These are phyloP conservation scores for Trogon melanurus DNA, from an alignment of 2,113 vertebrate genomes.

Conservation along the genomic window DNA sequence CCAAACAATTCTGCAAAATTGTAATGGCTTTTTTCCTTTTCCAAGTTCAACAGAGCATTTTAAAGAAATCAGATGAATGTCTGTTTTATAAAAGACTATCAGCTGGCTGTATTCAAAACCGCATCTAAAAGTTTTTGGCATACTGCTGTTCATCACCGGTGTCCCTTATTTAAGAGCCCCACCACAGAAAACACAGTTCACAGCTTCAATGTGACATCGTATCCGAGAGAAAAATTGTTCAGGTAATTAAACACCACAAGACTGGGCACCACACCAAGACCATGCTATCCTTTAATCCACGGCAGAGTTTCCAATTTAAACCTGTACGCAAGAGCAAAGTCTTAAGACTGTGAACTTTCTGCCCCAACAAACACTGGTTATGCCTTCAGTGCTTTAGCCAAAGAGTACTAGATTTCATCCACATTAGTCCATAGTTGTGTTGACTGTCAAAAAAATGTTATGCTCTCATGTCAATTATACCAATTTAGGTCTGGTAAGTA, in stretches of 20 bases:
- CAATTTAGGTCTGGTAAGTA: neutral
- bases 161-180: neutral
- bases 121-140: neutral
- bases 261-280: neutral
- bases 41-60: neutral
- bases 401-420: neutral
- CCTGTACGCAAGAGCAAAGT: neutral
- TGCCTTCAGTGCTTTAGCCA: neutral
- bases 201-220: neutral
- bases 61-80: neutral
- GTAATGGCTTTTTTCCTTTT: neutral
- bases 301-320: neutral
- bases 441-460: neutral
- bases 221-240: neutral
- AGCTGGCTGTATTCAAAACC: neutral
- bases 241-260: neutral
- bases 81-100: neutral
- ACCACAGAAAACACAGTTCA: neutral
- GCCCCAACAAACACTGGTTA: neutral
- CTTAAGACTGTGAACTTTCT: neutral
- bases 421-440: neutral
- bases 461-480: neutral
- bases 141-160: neutral
- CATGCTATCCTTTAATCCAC: neutral
- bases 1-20: neutral